Evolutionary conservation across 1,140 invertebrate species (phyloP).

Genomic region (Gyrodactylus salaris): DNA sequence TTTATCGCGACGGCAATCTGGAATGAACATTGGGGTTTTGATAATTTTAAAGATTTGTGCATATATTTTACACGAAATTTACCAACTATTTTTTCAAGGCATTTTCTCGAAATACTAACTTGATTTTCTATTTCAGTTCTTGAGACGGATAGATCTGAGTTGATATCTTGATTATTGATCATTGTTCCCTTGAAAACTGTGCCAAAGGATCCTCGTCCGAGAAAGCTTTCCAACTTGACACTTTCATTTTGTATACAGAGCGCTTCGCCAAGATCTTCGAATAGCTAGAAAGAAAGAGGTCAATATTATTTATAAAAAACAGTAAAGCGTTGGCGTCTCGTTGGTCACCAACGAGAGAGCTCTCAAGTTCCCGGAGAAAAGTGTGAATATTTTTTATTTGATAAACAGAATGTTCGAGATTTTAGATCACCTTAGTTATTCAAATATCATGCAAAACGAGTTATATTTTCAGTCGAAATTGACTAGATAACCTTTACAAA

Average conservation of each 20-base stretch:
- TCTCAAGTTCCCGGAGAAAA: too few species aligned
- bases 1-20: constrained; percentile 8
- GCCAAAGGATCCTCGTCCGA: constrained; percentile 83
- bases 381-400: too few species aligned
- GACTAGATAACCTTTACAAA: too few species aligned
- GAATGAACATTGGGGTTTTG: constrained; percentile 5
- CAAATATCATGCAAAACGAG: too few species aligned
- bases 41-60: too few species aligned
- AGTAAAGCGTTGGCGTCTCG: background rate
- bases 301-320: background rate
- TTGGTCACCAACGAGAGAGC: background rate
- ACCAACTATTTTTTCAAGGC: background rate
- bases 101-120: background rate
- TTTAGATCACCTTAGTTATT: too few species aligned
- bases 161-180: constrained; percentile 23
- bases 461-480: too few species aligned
- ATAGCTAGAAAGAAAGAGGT: constrained; percentile 26
- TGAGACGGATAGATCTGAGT: background rate
- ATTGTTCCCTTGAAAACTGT: constrained; percentile 58
- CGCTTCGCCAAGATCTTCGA: constrained; percentile 46
- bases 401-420: too few species aligned
- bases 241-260: constrained; percentile 35
- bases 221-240: constrained; percentile 35
- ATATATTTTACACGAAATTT: too few species aligned
- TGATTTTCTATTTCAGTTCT: too few species aligned